A percentile compares a stretch with the other conserved stretches of the same genome.
Evolutionary conservation across 1,140 invertebrate species (phyloP).

Genomic region (Drosophila jambulina): DNA sequence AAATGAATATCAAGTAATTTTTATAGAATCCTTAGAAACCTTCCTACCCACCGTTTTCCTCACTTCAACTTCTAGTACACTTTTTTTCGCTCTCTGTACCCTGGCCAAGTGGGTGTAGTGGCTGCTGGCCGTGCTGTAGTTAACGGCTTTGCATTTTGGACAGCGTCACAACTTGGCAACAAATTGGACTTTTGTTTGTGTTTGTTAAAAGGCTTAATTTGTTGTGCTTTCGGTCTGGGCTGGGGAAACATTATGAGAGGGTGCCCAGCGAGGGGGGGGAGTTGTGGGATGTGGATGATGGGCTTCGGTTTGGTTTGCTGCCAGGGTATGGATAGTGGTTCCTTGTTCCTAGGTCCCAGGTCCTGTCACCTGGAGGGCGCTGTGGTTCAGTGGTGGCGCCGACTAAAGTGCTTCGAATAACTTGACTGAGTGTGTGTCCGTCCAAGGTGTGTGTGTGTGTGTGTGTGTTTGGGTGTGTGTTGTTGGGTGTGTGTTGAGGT

Average conservation of each 20-base stretch:
- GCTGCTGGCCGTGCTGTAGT: conserved; percentile 46
- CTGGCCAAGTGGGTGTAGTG: conserved; percentile 7
- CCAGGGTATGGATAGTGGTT: conserved; percentile 5
- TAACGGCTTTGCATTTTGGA: conserved; percentile 77
- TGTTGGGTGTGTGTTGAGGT: conserved; percentile 35
- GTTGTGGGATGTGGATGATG: neutral
- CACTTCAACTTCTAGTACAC: neutral
- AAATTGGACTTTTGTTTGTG: conserved; percentile 83
- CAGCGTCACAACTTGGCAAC: conserved; percentile 75
- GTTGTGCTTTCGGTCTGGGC: conserved; percentile 69
- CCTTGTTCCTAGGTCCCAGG: neutral
- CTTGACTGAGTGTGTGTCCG: conserved; percentile 46
- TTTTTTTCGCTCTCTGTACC: neutral
- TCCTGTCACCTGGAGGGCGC: neutral
- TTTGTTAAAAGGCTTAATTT: conserved; percentile 83
- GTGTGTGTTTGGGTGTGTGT: conserved; percentile 13
- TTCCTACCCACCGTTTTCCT: neutral
- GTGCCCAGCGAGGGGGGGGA: neutral
- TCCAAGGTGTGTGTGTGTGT: conserved; percentile 15
- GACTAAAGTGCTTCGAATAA: conserved; percentile 76
- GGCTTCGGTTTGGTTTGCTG: neutral
- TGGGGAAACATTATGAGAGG: conserved; percentile 67
- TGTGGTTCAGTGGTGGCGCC: conserved; percentile 9
- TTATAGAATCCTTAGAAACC: no score
- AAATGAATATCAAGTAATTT: no score